Percentiles rank a stretch among this genome's conserved stretches.
phyloP scores from a whole-genome alignment of 1,140 invertebrate species.

The Nephila pilipes region DNA sequence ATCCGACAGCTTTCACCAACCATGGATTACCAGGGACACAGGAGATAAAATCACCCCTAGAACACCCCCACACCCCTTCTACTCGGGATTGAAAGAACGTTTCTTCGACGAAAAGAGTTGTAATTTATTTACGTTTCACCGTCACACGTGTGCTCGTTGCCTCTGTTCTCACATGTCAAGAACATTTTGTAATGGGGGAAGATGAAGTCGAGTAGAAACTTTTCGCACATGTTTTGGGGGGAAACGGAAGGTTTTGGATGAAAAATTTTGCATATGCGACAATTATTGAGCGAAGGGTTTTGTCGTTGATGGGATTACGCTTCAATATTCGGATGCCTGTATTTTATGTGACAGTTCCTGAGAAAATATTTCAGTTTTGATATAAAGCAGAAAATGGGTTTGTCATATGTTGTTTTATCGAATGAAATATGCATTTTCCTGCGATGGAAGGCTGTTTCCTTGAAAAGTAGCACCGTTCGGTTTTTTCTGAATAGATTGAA shows the following conservation, averaged over 20 bases:
- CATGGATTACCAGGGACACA: background rate
- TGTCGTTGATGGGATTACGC: background rate
- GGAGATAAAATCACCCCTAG: background rate
- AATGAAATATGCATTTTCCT: background rate
- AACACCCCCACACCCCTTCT: background rate
- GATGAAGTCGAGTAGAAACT: background rate
- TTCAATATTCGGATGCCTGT: background rate
- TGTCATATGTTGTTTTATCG: background rate
- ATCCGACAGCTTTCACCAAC: background rate
- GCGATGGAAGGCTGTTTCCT: too few species aligned
- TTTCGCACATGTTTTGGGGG: background rate
- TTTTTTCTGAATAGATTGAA: background rate
- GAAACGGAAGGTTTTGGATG: background rate
- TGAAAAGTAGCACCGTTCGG: background rate
- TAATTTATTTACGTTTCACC: constrained; percentile 23
- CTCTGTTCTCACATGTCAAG: constrained; percentile 1
- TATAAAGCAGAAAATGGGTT: background rate
- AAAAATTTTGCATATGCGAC: background rate
- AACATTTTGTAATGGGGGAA: background rate
- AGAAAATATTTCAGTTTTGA: background rate
- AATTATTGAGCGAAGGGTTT: background rate
- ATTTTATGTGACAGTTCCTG: background rate
- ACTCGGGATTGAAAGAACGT: background rate
- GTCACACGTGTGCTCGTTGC: background rate
- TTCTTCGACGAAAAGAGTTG: background rate